These are phyloP conservation scores for Neelides sp. DNA, from an alignment of 1,140 invertebrate species.

Conservation along the genomic window DNA sequence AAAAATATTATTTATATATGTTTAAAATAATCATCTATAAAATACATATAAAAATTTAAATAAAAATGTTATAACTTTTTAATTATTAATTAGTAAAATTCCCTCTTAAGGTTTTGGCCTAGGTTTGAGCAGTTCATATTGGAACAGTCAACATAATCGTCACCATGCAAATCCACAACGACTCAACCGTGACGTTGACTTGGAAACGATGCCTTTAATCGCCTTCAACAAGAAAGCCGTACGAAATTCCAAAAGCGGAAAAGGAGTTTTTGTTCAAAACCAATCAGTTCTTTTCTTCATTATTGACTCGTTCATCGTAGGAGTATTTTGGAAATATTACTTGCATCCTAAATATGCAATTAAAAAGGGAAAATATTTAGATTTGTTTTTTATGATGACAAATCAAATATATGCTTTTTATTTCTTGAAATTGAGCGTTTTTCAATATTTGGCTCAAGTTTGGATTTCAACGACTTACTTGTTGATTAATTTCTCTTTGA, in stretches of 20 bases:
- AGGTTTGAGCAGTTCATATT: background rate
- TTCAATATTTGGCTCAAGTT: background rate
- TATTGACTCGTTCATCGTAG: background rate
- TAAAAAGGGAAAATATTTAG: background rate
- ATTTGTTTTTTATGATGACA: background rate
- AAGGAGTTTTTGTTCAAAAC: background rate
- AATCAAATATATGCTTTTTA: background rate
- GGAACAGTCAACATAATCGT: constrained; percentile 6
- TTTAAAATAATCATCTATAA: no score
- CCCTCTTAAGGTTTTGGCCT: no score
- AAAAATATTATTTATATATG: no score
- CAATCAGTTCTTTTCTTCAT: background rate
- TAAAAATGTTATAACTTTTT: no score
- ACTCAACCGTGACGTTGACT: background rate
- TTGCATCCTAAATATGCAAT: no score
- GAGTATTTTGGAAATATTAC: background rate
- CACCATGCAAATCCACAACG: constrained; percentile 4
- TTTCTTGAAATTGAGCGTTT: background rate
- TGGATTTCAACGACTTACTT: constrained; percentile 12
- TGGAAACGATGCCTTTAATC: background rate
- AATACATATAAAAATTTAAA: no score
- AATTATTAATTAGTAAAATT: no score
- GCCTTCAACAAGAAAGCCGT: constrained; percentile 1
- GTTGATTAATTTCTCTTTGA: constrained; percentile 17
- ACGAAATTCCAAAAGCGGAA: background rate